Percentiles rank a stretch among this genome's conserved stretches.
phyloP scores from a whole-genome alignment of 2,113 vertebrate species.

The Mionectes macconnelli region DNA sequence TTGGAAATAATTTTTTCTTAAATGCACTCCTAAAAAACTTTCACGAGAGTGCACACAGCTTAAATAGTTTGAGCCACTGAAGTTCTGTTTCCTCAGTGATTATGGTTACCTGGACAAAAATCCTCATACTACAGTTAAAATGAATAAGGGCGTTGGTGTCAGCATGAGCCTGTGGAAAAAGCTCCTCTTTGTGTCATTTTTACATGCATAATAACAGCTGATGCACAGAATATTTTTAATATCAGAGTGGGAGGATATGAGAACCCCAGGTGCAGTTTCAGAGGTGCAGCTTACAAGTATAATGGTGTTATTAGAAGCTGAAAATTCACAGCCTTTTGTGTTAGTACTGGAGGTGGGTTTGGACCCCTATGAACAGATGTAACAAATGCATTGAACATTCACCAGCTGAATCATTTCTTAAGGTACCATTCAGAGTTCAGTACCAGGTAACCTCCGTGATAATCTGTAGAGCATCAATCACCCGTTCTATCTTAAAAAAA shows the following conservation, averaged over 20 bases:
- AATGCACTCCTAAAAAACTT: not conserved
- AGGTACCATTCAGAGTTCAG: not conserved
- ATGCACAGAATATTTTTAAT: conserved; percentile 53
- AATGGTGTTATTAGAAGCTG: conserved; percentile 10
- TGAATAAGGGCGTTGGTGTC: conserved; percentile 23
- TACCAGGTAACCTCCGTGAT: not conserved
- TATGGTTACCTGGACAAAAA: not conserved
- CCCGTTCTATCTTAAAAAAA: not conserved
- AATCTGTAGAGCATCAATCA: not conserved
- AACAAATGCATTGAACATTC: not conserved
- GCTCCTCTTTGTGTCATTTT: conserved; percentile 31
- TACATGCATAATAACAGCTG: conserved; percentile 39
- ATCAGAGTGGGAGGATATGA: conserved; percentile 57
- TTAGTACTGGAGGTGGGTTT: not conserved
- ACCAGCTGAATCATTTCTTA: not conserved
- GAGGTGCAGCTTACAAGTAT: conserved; percentile 19
- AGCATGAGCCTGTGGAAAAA: not conserved
- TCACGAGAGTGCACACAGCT: not conserved
- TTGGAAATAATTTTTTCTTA: not conserved
- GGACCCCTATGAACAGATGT: not conserved
- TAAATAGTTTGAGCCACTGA: not conserved
- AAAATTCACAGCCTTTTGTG: conserved; percentile 30
- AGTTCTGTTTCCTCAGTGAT: not conserved
- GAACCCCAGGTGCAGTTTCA: conserved; percentile 44
- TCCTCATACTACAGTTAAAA: not conserved